Conservation (phyloP, 2,888 invertebrate species). For the Drosophila quinaria region DNA sequence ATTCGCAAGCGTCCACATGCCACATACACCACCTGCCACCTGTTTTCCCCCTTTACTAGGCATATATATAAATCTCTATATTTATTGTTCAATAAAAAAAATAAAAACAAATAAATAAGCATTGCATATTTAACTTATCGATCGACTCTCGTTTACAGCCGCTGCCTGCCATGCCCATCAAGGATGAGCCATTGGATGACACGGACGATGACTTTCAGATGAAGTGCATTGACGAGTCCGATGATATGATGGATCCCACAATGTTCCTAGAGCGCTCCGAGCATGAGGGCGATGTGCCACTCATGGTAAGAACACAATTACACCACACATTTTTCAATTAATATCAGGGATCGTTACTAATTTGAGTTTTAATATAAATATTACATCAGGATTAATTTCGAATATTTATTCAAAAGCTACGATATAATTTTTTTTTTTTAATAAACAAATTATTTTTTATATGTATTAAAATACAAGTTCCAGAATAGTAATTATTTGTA, state of each 20-base stretch:
- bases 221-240: constrained; percentile 81
- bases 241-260: constrained; percentile 85
- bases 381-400: background rate
- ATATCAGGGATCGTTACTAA: no score
- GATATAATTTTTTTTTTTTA: no score
- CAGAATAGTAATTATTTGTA: background rate
- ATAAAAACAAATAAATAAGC: background rate
- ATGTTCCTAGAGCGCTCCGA: constrained; percentile 85
- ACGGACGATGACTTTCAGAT: constrained; percentile 82
- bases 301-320: constrained; percentile 66
- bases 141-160: constrained; percentile 69
- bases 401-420: background rate
- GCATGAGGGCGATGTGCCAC: constrained; percentile 82
- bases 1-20: constrained; percentile 62
- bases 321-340: background rate
- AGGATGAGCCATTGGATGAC: constrained; percentile 84
- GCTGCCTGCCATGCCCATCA: constrained; percentile 83
- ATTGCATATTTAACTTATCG: constrained; percentile 16
- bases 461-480: no score
- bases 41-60: background rate
- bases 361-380: background rate
- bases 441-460: no score
- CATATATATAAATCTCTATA: background rate
- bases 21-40: constrained; percentile 28
- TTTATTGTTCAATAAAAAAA: constrained; percentile 20